These are phyloP conservation scores for Himalopsyche phryganea DNA, from an alignment of 1,140 invertebrate species.

Conservation along the genomic window DNA sequence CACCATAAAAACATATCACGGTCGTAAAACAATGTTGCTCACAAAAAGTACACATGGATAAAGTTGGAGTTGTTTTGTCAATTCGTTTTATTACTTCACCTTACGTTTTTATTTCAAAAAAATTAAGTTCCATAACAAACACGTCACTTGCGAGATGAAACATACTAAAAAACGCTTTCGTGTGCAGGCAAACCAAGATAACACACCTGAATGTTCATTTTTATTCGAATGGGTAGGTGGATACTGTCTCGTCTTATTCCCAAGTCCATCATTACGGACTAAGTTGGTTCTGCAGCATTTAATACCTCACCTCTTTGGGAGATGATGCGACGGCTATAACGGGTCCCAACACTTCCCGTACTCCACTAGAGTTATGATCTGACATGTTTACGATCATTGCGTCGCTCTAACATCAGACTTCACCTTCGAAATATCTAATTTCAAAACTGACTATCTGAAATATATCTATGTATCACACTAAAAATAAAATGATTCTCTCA, in stretches of 20 bases:
- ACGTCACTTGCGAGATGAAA: too few relatives aligned
- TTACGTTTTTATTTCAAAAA: too few relatives aligned
- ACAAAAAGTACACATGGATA: background rate
- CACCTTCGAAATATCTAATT: too few relatives aligned
- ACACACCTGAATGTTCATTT: background rate
- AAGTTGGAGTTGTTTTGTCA: too few relatives aligned
- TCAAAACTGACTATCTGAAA: too few relatives aligned
- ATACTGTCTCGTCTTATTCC: background rate
- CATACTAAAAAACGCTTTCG: too few relatives aligned
- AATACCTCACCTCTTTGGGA: conserved; percentile 9
- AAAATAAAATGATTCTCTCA: too few relatives aligned
- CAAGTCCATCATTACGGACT: conserved; percentile 1
- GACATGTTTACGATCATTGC: conserved; percentile 17
- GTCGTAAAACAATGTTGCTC: background rate
- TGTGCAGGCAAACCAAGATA: background rate
- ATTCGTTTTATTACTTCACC: too few relatives aligned
- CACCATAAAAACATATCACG: too few relatives aligned
- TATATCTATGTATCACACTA: too few relatives aligned
- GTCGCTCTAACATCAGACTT: too few relatives aligned
- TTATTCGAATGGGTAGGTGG: conserved; percentile 4
- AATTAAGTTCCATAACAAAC: too few relatives aligned
- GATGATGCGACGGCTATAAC: conserved; percentile 3
- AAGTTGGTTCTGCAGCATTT: conserved; percentile 7
- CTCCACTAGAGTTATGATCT: conserved; percentile 12
- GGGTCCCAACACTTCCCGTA: conserved; percentile 13